Evolutionary conservation across 2,888 invertebrate genomes (phyloP).

Genomic region (Erebia epiphron): DNA sequence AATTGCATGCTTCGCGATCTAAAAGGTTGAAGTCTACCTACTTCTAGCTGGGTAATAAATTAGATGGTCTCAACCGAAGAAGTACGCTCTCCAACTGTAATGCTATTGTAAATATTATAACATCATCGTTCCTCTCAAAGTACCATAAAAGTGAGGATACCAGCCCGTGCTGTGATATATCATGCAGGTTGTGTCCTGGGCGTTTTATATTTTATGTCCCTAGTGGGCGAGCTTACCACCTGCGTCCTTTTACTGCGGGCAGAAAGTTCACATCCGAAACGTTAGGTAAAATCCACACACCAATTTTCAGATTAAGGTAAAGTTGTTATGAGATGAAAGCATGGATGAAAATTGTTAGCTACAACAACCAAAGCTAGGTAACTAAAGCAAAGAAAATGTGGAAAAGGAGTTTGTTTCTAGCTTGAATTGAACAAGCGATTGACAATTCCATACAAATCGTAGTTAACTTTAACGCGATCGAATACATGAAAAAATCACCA

Average conservation of each 20-base stretch:
- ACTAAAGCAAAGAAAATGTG: background rate
- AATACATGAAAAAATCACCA: no score
- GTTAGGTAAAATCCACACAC: background rate
- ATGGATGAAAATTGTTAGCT: background rate
- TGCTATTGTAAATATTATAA: background rate
- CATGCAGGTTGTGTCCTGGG: conserved; percentile 12
- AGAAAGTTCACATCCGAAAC: conserved; percentile 12
- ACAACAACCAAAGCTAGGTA: no score
- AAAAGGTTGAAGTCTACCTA: no score
- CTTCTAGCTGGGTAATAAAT: no score
- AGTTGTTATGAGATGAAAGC: background rate
- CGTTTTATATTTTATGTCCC: conserved; percentile 19
- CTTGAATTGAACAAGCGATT: no score
- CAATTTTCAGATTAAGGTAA: background rate
- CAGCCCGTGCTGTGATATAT: conserved; percentile 9
- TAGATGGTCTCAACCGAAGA: no score
- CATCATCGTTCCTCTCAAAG: background rate
- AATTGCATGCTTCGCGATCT: no score
- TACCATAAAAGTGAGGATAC: background rate
- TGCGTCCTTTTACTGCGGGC: conserved; percentile 18
- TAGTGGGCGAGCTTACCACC: conserved; percentile 13
- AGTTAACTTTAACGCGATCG: no score
- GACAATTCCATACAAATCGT: no score
- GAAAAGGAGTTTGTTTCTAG: no score
- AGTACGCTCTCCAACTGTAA: no score